These are phyloP conservation scores for Plebejus argus DNA, from an alignment of 2,888 invertebrate genomes.

Conservation along the genomic window DNA sequence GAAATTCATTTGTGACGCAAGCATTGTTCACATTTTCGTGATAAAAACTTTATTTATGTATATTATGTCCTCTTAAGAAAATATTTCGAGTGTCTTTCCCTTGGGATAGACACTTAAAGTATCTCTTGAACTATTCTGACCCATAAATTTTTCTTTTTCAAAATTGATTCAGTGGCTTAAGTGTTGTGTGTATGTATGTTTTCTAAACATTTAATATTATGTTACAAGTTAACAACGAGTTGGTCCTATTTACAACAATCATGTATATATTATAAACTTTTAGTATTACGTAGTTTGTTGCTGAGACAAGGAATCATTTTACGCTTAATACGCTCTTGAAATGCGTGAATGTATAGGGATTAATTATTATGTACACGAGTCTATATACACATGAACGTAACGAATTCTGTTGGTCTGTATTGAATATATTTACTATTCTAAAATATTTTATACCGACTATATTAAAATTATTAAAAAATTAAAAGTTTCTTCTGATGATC, in stretches of 20 bases:
- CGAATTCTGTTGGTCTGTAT: not conserved
- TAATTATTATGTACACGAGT: not conserved
- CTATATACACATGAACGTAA: not conserved
- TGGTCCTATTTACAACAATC: not conserved
- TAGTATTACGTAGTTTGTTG: not conserved
- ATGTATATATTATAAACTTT: not conserved
- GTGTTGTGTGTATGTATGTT: too few species aligned
- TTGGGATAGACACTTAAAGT: too few species aligned
- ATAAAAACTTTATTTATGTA: not conserved
- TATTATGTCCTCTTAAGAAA: not conserved
- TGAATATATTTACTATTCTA: not conserved
- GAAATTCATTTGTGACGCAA: not conserved
- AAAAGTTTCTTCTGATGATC: too few species aligned
- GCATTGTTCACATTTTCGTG: not conserved
- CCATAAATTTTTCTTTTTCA: too few species aligned
- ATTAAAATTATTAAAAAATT: too few species aligned
- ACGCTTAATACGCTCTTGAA: conserved; percentile 16
- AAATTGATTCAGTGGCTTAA: too few species aligned
- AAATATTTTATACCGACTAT: too few species aligned
- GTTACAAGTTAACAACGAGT: too few species aligned
- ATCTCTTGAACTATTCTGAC: too few species aligned
- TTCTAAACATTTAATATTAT: too few species aligned
- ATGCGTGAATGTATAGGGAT: conserved; percentile 25
- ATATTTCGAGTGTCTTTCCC: not conserved
- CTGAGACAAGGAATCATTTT: conserved; percentile 22